Evolutionary conservation across 2,888 invertebrate species (phyloP).

Genomic region (Epicampocera succincta): DNA sequence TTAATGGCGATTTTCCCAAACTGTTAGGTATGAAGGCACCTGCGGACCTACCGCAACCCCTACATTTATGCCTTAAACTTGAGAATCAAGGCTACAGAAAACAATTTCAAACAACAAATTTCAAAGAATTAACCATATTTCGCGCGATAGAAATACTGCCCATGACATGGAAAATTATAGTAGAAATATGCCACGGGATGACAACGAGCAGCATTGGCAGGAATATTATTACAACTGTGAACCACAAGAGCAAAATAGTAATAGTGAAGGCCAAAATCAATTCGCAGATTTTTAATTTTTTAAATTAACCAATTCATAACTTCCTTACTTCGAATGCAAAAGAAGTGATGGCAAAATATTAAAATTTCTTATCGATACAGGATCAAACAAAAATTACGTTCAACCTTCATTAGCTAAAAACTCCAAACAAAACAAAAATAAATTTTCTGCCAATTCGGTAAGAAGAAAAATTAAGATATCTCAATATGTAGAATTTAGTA

Average conservation of each 20-base stretch:
- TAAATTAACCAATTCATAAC: constrained; percentile 1
- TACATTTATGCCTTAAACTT: not conserved
- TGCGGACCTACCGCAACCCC: not conserved
- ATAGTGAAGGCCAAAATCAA: not conserved
- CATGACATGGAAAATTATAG: too few relatives aligned
- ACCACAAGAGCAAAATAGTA: not conserved
- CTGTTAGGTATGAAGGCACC: constrained; percentile 38
- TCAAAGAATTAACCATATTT: not conserved
- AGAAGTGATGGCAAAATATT: constrained; percentile 18
- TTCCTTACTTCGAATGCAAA: constrained; percentile 26
- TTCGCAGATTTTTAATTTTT: constrained; percentile 26
- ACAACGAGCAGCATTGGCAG: too few relatives aligned
- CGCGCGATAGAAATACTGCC: not conserved
- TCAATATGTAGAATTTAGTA: constrained; percentile 2
- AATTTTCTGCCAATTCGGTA: constrained; percentile 25
- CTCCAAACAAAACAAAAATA: not conserved
- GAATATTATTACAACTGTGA: not conserved
- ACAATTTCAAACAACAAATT: too few relatives aligned
- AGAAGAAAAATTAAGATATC: constrained; percentile 13
- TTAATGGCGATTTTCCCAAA: constrained; percentile 41
- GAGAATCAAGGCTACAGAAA: not conserved
- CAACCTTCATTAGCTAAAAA: constrained; percentile 15
- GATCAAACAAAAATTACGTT: constrained; percentile 24
- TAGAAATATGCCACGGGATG: too few relatives aligned
- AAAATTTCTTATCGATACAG: constrained; percentile 9